Evolutionary conservation across 2,888 invertebrate species (phyloP).

Genomic region (Cheilosia variabilis): DNA sequence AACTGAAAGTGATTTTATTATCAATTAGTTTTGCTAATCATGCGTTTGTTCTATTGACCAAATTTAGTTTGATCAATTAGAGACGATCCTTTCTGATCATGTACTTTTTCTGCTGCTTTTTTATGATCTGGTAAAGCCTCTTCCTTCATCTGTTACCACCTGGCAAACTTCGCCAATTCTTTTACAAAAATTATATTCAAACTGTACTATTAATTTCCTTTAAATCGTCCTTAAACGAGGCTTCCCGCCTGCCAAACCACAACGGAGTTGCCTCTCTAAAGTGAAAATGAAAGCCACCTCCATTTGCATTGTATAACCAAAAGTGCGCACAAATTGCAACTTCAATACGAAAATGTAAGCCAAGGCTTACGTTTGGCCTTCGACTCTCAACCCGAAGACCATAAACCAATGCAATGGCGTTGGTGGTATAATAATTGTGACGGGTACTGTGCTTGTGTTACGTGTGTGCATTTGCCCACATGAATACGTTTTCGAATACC

Average conservation of each 20-base stretch:
- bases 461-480: constrained; percentile 37
- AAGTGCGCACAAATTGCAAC: constrained; percentile 49
- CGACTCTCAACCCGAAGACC: constrained; percentile 67
- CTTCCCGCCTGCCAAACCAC: not conserved
- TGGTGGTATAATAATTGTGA: constrained; percentile 65
- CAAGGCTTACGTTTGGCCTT: constrained; percentile 71
- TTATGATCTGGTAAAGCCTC: too few species aligned
- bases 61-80: too few species aligned
- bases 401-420: constrained; percentile 64
- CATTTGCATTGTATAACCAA: constrained; percentile 53
- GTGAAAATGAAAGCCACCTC: constrained; percentile 62
- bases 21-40: too few species aligned
- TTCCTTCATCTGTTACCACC: too few species aligned
- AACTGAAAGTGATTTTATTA: too few species aligned
- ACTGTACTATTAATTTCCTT: too few species aligned
- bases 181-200: too few species aligned
- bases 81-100: too few species aligned
- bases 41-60: too few species aligned
- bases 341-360: constrained; percentile 63
- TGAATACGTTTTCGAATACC: constrained; percentile 31
- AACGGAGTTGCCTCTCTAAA: constrained; percentile 4
- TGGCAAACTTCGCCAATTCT: too few species aligned
- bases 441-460: constrained; percentile 16
- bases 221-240: not conserved
- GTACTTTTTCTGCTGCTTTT: too few species aligned